phyloP scores from a whole-genome alignment of 2,113 vertebrate genomes.

The Muscicapa adusta region DNA sequence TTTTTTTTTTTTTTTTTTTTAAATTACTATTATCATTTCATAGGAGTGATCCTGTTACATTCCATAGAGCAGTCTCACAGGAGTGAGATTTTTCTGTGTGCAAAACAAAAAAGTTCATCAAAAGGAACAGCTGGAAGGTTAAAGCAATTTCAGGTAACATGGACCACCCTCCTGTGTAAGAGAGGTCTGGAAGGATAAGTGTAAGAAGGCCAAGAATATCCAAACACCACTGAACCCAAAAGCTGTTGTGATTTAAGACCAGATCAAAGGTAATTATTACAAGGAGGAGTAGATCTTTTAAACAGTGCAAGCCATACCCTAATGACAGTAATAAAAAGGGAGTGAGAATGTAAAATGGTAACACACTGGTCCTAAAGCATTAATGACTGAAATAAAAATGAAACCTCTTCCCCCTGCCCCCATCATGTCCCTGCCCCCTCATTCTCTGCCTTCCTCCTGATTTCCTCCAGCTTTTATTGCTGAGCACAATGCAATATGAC shows the following conservation, averaged over 20 bases:
- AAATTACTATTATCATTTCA: background rate
- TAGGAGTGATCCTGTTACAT: background rate
- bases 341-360: background rate
- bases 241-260: background rate
- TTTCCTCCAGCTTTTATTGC: background rate
- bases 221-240: background rate
- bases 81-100: background rate
- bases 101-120: background rate
- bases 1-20: too few relatives aligned
- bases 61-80: background rate
- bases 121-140: background rate
- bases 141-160: background rate
- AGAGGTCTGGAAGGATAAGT: background rate
- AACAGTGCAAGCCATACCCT: background rate
- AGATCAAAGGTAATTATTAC: background rate
- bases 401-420: background rate
- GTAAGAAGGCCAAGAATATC: background rate
- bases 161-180: background rate
- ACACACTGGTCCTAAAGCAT: background rate
- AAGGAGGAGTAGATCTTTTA: background rate
- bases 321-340: background rate
- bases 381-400: background rate
- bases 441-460: background rate
- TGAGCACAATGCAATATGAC: background rate
- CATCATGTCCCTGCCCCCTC: accelerated